Percentiles rank a stretch among this genome's conserved stretches.
These are phyloP conservation scores for Nesidiocoris tenuis DNA, from an alignment of 2,888 invertebrate species.

Conservation along the genomic window DNA sequence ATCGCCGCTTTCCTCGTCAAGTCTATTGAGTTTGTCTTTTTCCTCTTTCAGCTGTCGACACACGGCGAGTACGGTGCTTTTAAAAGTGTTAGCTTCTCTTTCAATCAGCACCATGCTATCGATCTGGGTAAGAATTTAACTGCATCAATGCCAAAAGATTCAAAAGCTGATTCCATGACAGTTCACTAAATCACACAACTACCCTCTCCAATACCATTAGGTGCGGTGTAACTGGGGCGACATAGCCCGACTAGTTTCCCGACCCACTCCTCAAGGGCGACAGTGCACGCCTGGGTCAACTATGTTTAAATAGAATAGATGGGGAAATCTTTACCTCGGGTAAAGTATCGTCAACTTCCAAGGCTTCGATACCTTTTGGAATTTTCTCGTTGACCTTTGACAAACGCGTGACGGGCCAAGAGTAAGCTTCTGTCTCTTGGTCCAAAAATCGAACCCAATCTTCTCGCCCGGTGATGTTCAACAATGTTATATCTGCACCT, in stretches of 20 bases:
- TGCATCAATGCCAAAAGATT: no score
- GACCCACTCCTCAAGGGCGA: no score
- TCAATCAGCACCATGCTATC: slow-evolving; percentile 43
- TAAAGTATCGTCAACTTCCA: slow-evolving; percentile 25
- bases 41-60: slow-evolving; percentile 61
- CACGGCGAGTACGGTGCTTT: slow-evolving; percentile 56
- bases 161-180: no score
- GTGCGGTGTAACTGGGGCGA: no score
- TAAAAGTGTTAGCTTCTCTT: slow-evolving; percentile 52
- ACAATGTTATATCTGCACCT: slow-evolving; percentile 72
- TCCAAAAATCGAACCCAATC: slow-evolving; percentile 63
- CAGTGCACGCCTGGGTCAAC: no score
- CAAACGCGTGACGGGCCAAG: slow-evolving; percentile 60
- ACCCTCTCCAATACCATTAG: no score
- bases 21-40: slow-evolving; percentile 62
- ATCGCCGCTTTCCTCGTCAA: slow-evolving; percentile 65
- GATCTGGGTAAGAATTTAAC: no score
- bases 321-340: slow-evolving; percentile 37
- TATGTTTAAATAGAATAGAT: no score
- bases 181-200: no score
- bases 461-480: slow-evolving; percentile 58
- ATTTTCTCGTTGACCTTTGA: slow-evolving; percentile 38
- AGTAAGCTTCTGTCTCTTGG: slow-evolving; percentile 60
- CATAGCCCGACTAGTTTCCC: no score
- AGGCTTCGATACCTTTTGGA: background rate